Base-by-base conservation (phyloP, 2,113 vertebrate genomes). In the Austrofundulus limnaeus region DNA sequence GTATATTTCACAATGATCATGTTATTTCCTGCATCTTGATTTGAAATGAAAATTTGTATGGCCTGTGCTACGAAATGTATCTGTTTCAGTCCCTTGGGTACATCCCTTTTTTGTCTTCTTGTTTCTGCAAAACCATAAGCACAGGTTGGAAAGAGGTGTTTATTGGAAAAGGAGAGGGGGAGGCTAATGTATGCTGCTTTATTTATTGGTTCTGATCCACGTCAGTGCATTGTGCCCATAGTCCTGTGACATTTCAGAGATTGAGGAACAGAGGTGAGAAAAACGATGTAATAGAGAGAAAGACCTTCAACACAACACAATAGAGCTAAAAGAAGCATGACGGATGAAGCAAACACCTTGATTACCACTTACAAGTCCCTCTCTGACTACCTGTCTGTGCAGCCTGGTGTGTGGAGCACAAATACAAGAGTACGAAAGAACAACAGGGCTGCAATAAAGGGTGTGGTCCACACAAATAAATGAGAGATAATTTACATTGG, bases 241-340 rank as follows among this genome's bases (percentile, higher is more conserved):
- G 85, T 67, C 70, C 80, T 68, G 75, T 89, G 89, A 89, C 87
- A 91, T 90, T 91, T 92, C 51, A 77, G 65, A 55, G 72, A 63
- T 58, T 59, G 69, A 41, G 56, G 23, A 56, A 53, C 60, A 41
- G 80, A 68, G 73, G 70, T 23, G 21, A 5, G 73, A 67, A 73
- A 80, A 66, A 69, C 79, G n/a, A 80, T 84, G 73, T 80, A 85
- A 87, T 86, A 78, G 63, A 57, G 74, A 77, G 68, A 78, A 84
- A 83, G 78, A 78, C 83, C 79, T 83, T 90, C 76, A 83, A 61
- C 41, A 50, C 55, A 43, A 68, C 58, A 73, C 84, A 76, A 78
- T 70, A 73, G 77, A 77, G 64, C 56, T 37, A 61, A 63, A 62
- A 76, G 66, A 75, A 66, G 74, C 46, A 60, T 88, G 84, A 85